Conservation (phyloP, 2,797 vertebrate species). For the Eurystomus glaucurus region DNA sequence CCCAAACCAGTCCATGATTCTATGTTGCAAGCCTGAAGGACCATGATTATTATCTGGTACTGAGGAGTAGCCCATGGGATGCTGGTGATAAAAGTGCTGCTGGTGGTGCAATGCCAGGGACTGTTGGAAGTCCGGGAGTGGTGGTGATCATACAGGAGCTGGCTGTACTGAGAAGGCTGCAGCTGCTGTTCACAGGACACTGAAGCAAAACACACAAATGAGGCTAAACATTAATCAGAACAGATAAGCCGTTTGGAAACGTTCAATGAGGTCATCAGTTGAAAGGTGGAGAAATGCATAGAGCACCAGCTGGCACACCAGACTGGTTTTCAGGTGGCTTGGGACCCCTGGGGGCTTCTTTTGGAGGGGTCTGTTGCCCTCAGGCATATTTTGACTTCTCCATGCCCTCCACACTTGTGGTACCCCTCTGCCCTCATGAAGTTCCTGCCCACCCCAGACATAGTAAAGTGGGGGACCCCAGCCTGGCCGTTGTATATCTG, state of each 20-base stretch:
- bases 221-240: not conserved
- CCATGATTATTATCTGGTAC: not conserved
- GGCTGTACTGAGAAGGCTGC: not conserved
- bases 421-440: not conserved
- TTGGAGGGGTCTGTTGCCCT: not conserved
- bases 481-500: too few relatives aligned
- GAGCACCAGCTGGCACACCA: not conserved
- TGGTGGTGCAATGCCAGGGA: not conserved
- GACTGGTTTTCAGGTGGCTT: not conserved
- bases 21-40: not conserved
- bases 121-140: rapidly evolving
- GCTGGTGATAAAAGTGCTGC: not conserved
- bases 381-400: not conserved
- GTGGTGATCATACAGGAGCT: not conserved
- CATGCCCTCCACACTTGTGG: too few relatives aligned
- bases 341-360: not conserved
- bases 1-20: too few relatives aligned
- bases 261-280: not conserved
- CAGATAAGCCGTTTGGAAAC: not conserved
- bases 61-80: not conserved
- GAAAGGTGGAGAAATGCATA: not conserved
- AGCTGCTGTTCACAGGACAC: not conserved
- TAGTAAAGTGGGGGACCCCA: not conserved
- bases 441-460: not conserved
- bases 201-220: not conserved